phyloP scores from a whole-genome alignment of 2,797 vertebrate species.

The Enteromius radiatus region DNA sequence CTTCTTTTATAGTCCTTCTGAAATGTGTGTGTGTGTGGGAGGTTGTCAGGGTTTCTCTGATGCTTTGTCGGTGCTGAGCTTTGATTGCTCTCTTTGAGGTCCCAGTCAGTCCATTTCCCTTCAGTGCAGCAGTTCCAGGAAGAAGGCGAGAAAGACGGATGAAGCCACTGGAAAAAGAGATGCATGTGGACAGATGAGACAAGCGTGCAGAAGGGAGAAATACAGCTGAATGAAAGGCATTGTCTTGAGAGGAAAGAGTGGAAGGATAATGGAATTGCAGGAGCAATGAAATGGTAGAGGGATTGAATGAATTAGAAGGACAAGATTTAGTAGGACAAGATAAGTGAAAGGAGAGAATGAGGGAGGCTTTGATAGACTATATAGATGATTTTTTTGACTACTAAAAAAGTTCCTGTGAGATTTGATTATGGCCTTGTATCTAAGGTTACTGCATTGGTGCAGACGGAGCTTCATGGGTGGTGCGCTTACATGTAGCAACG shows the following conservation, averaged over 20 bases:
- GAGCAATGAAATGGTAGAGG: not conserved
- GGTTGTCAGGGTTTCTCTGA: conserved; percentile 7
- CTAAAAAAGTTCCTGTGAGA: not conserved
- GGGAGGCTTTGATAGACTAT: not conserved
- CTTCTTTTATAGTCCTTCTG: conserved; percentile 11
- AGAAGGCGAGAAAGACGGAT: not conserved
- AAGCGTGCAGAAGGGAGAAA: not conserved
- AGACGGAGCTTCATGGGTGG: not conserved
- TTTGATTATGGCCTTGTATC: not conserved
- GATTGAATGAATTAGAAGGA: conserved; percentile 1
- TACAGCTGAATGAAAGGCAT: not conserved
- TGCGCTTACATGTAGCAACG: not conserved
- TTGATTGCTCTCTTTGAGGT: conserved; percentile 43
- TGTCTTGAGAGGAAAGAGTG: conserved; percentile 5
- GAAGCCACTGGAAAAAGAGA: conserved; percentile 4
- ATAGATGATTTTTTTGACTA: not conserved
- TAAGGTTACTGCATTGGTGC: not conserved
- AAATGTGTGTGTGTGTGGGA: conserved; percentile 12
- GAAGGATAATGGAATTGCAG: not conserved
- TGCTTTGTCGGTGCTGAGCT: conserved; percentile 28
- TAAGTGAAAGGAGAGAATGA: not conserved
- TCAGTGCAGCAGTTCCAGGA: not conserved
- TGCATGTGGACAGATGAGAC: not conserved
- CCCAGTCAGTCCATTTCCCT: not conserved
- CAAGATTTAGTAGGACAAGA: not conserved